Conservation (phyloP, 1,140 invertebrate genomes). For the Brachionus koreanus region DNA sequence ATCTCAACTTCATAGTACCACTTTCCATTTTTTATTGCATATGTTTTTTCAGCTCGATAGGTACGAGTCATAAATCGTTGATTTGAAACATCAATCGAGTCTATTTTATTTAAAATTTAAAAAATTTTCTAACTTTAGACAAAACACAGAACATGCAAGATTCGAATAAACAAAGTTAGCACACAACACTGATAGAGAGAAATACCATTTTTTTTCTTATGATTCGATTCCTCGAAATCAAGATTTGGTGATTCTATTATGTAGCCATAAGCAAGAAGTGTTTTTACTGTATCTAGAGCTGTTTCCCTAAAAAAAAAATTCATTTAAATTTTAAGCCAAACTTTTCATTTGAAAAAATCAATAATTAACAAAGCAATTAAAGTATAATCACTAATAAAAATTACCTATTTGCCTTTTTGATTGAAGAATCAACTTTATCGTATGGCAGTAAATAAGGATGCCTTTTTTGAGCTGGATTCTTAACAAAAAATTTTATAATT, state of each 20-base stretch:
- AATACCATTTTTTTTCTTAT: conserved; percentile 34
- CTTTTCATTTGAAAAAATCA: too few species aligned
- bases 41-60: conserved; percentile 90
- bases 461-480: conserved; percentile 81
- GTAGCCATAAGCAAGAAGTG: conserved; percentile 92
- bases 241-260: conserved; percentile 90
- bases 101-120: conserved; percentile 46
- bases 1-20: conserved; percentile 96
- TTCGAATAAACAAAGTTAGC: neutral
- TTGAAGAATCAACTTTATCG: conserved; percentile 90
- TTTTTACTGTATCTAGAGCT: conserved; percentile 89
- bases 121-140: neutral
- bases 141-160: neutral
- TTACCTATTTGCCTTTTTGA: conserved; percentile 92
- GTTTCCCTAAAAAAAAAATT: conserved; percentile 68
- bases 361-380: too few species aligned
- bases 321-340: too few species aligned
- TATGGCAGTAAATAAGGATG: conserved; percentile 97
- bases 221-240: conserved; percentile 67
- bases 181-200: neutral
- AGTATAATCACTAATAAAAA: too few species aligned
- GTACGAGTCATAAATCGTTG: conserved; percentile 67
- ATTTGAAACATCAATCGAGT: conserved; percentile 48
- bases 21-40: conserved; percentile 89
- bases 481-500: neutral